These are phyloP conservation scores for Naja naja DNA, from an alignment of 2,113 vertebrate species.

Conservation along the genomic window DNA sequence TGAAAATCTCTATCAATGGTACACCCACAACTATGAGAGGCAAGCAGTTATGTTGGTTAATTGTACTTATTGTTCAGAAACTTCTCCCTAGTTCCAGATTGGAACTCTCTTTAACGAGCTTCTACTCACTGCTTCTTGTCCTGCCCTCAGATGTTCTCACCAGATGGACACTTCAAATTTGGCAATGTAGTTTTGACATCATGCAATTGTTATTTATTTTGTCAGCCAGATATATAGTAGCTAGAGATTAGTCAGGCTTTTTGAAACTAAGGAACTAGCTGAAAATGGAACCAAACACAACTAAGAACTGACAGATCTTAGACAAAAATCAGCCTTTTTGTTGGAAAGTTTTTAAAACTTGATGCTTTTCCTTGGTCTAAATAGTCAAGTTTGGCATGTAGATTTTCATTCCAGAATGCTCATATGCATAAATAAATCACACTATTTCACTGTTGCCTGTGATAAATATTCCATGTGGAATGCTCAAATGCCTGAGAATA, in stretches of 20 bases:
- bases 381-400: not conserved
- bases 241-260: not conserved
- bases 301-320: not conserved
- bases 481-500: not conserved
- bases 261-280: not conserved
- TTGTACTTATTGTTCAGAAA: not conserved
- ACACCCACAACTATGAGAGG: too few relatives aligned
- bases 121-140: not conserved
- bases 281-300: not conserved
- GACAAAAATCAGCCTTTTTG: not conserved
- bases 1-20: too few relatives aligned
- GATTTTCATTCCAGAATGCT: not conserved
- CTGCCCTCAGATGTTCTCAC: not conserved
- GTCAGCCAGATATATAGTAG: not conserved
- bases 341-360: not conserved
- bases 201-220: not conserved
- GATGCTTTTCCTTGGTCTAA: not conserved
- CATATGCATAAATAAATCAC: not conserved
- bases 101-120: not conserved
- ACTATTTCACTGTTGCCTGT: not conserved
- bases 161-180: not conserved
- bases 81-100: not conserved
- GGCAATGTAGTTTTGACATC: not conserved
- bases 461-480: not conserved
- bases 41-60: not conserved